phyloP scores from a whole-genome alignment of 2,797 vertebrate genomes.

The Pterois miles region DNA sequence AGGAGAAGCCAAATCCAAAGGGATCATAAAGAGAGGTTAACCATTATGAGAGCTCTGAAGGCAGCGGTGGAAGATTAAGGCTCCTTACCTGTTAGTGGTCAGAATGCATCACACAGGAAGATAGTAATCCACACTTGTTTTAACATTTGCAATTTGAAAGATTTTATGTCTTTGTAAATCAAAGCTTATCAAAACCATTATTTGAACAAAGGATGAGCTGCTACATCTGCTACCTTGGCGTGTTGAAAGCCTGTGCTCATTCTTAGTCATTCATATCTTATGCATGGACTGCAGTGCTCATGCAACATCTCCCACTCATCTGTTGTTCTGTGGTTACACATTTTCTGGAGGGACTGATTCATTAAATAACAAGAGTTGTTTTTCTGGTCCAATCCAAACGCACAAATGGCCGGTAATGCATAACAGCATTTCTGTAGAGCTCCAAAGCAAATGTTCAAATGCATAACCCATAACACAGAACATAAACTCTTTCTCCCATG shows the following conservation, averaged over 20 bases:
- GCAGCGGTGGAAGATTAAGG: not conserved
- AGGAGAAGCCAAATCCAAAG: conserved; percentile 22
- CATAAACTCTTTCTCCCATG: not conserved
- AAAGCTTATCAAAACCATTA: conserved; percentile 5
- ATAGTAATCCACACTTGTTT: not conserved
- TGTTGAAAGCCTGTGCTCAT: conserved; percentile 28
- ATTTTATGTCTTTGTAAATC: conserved; percentile 23
- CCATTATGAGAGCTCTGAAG: not conserved
- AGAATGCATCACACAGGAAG: not conserved
- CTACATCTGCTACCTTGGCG: conserved; percentile 29
- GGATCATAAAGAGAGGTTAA: conserved; percentile 29
- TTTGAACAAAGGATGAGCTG: conserved; percentile 6
- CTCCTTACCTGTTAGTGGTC: conserved; percentile 12
- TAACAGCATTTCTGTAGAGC: not conserved
- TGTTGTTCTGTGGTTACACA: conserved; percentile 57
- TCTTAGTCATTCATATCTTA: conserved; percentile 60
- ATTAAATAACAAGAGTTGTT: conserved; percentile 39
- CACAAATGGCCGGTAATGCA: not conserved
- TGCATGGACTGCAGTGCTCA: conserved; percentile 45
- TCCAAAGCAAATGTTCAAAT: not conserved
- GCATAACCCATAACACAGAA: not conserved
- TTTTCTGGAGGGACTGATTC: conserved; percentile 54
- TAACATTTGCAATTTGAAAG: not conserved
- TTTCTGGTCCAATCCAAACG: conserved; percentile 19
- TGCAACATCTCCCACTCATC: conserved; percentile 54